These are phyloP conservation scores for Holotrichia oblita DNA, from an alignment of 1,140 invertebrate genomes.

Conservation along the genomic window DNA sequence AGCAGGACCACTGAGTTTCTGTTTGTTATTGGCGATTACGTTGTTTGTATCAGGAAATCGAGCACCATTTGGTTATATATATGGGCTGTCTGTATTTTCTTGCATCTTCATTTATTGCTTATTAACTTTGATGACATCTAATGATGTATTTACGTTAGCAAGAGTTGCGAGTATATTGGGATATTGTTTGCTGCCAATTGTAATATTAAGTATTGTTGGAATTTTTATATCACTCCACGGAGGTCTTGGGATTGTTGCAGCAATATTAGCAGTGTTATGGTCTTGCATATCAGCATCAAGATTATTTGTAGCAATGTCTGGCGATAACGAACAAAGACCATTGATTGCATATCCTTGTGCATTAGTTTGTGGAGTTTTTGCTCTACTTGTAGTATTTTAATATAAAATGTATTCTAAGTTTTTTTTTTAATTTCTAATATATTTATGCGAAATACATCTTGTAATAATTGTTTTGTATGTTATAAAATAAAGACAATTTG, in stretches of 20 bases:
- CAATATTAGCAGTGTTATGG: slow-evolving; percentile 84
- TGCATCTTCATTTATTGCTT: slow-evolving; percentile 93
- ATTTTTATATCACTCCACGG: slow-evolving; percentile 83
- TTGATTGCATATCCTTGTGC: slow-evolving; percentile 95
- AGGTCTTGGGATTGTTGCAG: slow-evolving; percentile 76
- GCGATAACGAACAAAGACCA: slow-evolving; percentile 89
- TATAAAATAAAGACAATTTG: background rate
- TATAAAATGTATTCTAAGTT: slow-evolving; percentile 51
- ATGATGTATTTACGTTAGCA: slow-evolving; percentile 76
- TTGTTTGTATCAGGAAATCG: slow-evolving; percentile 79
- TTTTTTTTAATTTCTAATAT: slow-evolving; percentile 2
- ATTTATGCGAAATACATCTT: background rate
- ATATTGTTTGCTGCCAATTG: slow-evolving; percentile 95
- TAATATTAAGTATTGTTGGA: slow-evolving; percentile 84
- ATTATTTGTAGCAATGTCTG: slow-evolving; percentile 91
- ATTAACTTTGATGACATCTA: slow-evolving; percentile 86
- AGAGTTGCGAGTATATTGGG: slow-evolving; percentile 93
- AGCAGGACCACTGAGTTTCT: slow-evolving; percentile 93
- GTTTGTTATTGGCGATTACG: slow-evolving; percentile 85
- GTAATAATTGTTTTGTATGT: slow-evolving; percentile 10
- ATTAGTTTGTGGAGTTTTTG: slow-evolving; percentile 95
- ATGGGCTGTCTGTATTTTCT: slow-evolving; percentile 92
- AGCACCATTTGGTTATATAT: slow-evolving; percentile 92
- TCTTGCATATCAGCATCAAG: slow-evolving; percentile 92
- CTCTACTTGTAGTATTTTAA: slow-evolving; percentile 93